Base-by-base conservation (phyloP, 2,797 vertebrate genomes). In the Cichlasoma orientale region DNA sequence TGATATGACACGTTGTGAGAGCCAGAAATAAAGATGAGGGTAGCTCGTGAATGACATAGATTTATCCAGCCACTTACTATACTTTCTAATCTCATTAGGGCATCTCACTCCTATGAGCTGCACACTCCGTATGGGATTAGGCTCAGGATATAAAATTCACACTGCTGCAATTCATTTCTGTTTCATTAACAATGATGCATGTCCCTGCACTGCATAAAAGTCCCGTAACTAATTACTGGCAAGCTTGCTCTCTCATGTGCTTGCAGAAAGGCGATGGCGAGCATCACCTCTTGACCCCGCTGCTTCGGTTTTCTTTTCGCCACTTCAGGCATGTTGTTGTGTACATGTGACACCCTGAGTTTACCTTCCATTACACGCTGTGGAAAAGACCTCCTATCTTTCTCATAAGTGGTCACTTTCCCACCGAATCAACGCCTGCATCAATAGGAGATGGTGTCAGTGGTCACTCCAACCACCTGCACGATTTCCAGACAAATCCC, bases 71-170 rank as follows among this genome's bases (percentile, higher is more conserved):
- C 73, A 70, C 41, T 82, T 74, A 31, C 78, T 57, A 31, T 21
- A 50, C 61, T 56, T 57, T 77, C 77, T 92, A 88, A 90, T 93
- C 88, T 85, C 78, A 82, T 91, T 89, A 89, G 7, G 8, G 31
- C 47, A 19, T 52, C 74, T 79, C 77, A 53, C 83, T 79, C 84
- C 77, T 55, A 59, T 71, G 86, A 59, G 76, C 56, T 54, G 73
- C 21, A 77, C 59, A 72, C 66, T 86, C 61, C 54, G 29, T 73
- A 29, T 13, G 31, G 75, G 92, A 90, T 93, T 90, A 91, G 73
- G 36, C 56, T 86, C 74, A 74, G 73, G 36, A 79, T 87, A 77
- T 56, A 69, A 29, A 82, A 82, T 79, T 76, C 80, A 75, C 75
- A 78, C 79, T 56, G 1, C 33, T 76, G 72, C 77, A 74, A 11